phyloP scores from a whole-genome alignment of 1,140 invertebrate species.

The Drosophila ficusphila region DNA sequence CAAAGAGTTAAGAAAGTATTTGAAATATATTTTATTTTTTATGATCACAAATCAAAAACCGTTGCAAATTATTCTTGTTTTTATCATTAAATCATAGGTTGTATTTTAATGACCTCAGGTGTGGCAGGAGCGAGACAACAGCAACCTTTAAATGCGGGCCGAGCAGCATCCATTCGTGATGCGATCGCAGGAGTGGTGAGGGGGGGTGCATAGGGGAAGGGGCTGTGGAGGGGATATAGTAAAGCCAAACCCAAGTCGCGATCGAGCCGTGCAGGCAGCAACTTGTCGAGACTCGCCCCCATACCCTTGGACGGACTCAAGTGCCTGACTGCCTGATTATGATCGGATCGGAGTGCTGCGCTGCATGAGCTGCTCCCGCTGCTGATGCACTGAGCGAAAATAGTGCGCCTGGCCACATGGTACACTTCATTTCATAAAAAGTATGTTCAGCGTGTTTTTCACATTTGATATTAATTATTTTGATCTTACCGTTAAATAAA shows the following conservation, averaged over 20 bases:
- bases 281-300: constrained; percentile 67
- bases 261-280: constrained; percentile 70
- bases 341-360: constrained; percentile 63
- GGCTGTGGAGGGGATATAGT: constrained; percentile 17
- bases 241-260: constrained; percentile 55
- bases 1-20: too few species aligned
- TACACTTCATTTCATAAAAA: background rate
- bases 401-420: too few species aligned
- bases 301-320: constrained; percentile 58
- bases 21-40: too few species aligned
- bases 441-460: too few species aligned
- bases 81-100: too few species aligned
- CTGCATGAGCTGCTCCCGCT: constrained; percentile 64
- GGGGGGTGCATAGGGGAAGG: constrained; percentile 21
- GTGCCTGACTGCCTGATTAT: constrained; percentile 72
- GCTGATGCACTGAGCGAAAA: constrained; percentile 6
- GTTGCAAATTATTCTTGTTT: too few species aligned
- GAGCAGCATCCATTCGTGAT: constrained; percentile 69
- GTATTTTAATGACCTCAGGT: background rate
- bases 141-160: constrained; percentile 76
- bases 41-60: too few species aligned
- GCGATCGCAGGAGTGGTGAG: constrained; percentile 31
- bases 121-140: constrained; percentile 30
- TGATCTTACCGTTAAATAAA: too few species aligned
- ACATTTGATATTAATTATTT: too few species aligned